phyloP scores from a whole-genome alignment of 2,113 vertebrate species.

The Phaethornis superciliosus region DNA sequence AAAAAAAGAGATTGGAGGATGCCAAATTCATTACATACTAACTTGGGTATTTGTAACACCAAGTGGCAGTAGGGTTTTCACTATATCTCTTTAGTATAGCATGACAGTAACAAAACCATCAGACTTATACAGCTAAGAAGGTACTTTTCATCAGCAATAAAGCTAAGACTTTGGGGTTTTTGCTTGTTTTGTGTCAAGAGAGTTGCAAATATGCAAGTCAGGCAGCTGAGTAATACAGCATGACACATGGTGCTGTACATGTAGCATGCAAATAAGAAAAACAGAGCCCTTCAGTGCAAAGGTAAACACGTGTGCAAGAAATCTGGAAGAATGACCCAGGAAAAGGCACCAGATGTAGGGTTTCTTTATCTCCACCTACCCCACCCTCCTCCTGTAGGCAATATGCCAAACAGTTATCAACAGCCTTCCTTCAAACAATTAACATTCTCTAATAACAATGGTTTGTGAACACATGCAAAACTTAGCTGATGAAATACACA shows the following conservation, averaged over 20 bases:
- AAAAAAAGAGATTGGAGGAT: neutral
- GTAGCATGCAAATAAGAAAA: neutral
- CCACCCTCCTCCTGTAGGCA: neutral
- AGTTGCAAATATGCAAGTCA: neutral
- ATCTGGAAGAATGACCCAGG: neutral
- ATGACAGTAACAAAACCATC: neutral
- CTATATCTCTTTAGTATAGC: neutral
- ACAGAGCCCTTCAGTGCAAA: neutral
- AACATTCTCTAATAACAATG: constrained; percentile 26
- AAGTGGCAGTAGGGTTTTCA: neutral
- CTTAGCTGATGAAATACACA: neutral
- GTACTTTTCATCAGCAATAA: neutral
- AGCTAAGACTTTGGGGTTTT: neutral
- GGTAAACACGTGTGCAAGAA: neutral
- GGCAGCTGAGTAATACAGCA: neutral
- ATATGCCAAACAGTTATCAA: neutral
- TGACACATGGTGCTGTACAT: neutral
- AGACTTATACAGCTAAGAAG: fast-evolving
- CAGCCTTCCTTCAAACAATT: constrained; percentile 26
- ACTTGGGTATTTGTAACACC: neutral
- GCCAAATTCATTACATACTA: too few species aligned
- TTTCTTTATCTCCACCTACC: neutral
- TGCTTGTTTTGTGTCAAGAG: neutral
- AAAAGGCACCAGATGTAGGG: neutral
- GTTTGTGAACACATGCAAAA: constrained; percentile 10